Percentiles rank a stretch among this genome's conserved stretches.
These are phyloP conservation scores for Epizoanthus rinbou DNA, from an alignment of 92 coral and sea anemone species.

Conservation along the genomic window DNA sequence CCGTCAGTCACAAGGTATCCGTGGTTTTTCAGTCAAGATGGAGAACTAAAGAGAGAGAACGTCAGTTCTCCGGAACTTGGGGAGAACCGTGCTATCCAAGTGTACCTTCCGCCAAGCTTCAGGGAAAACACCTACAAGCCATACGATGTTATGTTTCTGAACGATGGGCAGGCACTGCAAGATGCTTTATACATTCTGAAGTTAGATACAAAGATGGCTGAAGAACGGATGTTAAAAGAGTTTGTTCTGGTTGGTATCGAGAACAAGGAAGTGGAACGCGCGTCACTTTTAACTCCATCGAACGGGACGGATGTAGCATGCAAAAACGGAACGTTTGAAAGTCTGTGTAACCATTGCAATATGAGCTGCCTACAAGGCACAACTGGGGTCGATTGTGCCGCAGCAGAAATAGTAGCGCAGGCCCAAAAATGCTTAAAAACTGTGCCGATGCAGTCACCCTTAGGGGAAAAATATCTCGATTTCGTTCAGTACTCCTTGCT, in stretches of 20 bases:
- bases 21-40: slow-evolving; percentile 54
- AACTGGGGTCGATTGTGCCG: background rate
- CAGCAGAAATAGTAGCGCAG: background rate
- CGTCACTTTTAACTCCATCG: slow-evolving; percentile 18
- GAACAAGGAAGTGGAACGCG: slow-evolving; percentile 26
- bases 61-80: slow-evolving; percentile 49
- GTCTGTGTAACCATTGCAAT: slow-evolving; percentile 29
- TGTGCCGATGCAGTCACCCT: background rate
- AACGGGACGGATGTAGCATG: slow-evolving; percentile 40
- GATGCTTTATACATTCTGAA: background rate
- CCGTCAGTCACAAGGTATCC: slow-evolving; percentile 42
- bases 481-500: slow-evolving; percentile 47
- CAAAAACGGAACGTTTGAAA: slow-evolving; percentile 18
- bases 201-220: slow-evolving; percentile 12
- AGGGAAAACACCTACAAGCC: slow-evolving; percentile 48
- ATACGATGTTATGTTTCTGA: slow-evolving; percentile 48
- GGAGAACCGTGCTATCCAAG: slow-evolving; percentile 13
- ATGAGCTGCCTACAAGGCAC: background rate
- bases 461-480: slow-evolving; percentile 50
- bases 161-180: slow-evolving; percentile 42
- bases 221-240: slow-evolving; percentile 31
- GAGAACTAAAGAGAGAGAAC: slow-evolving; percentile 12
- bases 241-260: slow-evolving; percentile 44
- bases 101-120: slow-evolving; percentile 57
- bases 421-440: slow-evolving; percentile 2